These are phyloP conservation scores for Sorex maritimensis DNA, from an alignment of 2,797 vertebrate genomes.

Conservation along the genomic window DNA sequence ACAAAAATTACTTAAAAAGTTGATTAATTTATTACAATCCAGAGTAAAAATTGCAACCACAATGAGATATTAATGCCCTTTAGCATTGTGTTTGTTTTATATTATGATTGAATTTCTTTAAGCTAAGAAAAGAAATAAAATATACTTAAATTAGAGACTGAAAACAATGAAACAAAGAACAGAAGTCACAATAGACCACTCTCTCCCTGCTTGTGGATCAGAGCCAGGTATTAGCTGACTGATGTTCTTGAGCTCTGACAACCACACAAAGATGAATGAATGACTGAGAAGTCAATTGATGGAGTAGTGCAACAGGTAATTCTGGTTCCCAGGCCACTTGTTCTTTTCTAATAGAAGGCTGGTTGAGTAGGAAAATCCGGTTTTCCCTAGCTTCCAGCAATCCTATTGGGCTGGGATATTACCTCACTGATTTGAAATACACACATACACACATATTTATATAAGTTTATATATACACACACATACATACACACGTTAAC, in stretches of 20 bases:
- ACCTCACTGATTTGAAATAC: constrained; percentile 70
- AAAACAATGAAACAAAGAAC: background rate
- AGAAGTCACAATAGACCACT: background rate
- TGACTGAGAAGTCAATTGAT: constrained; percentile 15
- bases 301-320: background rate
- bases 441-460: background rate
- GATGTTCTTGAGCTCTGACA: constrained; percentile 7
- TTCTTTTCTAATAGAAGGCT: background rate
- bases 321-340: constrained; percentile 9
- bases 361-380: constrained; percentile 73
- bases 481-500: background rate
- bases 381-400: constrained; percentile 79
- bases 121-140: constrained; percentile 12
- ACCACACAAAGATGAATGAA: background rate
- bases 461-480: too few relatives aligned
- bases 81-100: background rate
- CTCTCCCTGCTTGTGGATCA: background rate
- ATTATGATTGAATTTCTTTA: constrained; percentile 2
- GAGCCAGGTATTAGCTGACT: background rate
- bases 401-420: constrained; percentile 61
- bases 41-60: background rate
- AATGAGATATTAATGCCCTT: background rate
- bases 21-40: background rate
- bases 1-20: background rate
- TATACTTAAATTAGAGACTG: constrained; percentile 6